Evolutionary conservation across 1,140 invertebrate species (phyloP).

Genomic region (Sinella curviseta): DNA sequence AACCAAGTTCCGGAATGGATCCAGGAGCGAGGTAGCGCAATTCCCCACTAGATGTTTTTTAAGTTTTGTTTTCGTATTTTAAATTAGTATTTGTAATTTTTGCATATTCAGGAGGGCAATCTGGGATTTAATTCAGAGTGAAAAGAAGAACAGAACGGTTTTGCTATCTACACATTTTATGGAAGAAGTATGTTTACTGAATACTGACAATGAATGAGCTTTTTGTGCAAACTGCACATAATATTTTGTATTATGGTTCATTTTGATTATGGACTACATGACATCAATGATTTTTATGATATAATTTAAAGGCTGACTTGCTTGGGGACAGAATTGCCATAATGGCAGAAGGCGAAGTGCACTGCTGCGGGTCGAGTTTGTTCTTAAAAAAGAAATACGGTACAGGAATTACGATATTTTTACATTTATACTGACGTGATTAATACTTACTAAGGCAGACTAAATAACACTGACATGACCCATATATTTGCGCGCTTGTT

Average conservation of each 20-base stretch:
- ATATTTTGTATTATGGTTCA: no score
- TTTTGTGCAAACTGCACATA: no score
- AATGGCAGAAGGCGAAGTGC: conserved; percentile 61
- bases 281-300: no score
- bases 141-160: conserved; percentile 60
- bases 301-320: conserved; percentile 45
- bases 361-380: conserved; percentile 61
- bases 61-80: no score
- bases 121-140: conserved; percentile 64
- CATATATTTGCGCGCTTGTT: neutral
- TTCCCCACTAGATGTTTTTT: no score
- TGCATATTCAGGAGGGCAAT: neutral
- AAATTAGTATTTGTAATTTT: no score
- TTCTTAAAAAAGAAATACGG: conserved; percentile 64
- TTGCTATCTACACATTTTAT: conserved; percentile 63
- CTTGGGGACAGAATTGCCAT: conserved; percentile 62
- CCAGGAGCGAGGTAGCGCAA: no score
- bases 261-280: conserved; percentile 12
- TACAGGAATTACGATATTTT: conserved; percentile 41
- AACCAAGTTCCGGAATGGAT: conserved; percentile 29
- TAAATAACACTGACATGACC: no score
- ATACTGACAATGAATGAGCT: neutral
- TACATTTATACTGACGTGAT: neutral
- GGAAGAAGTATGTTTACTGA: neutral
- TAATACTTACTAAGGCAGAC: neutral